A percentile compares a stretch with the other conserved stretches of the same genome.
Evolutionary conservation across 64 coral and sea anemone genomes (phyloP).

Genomic region (Orbicella faveolata): DNA sequence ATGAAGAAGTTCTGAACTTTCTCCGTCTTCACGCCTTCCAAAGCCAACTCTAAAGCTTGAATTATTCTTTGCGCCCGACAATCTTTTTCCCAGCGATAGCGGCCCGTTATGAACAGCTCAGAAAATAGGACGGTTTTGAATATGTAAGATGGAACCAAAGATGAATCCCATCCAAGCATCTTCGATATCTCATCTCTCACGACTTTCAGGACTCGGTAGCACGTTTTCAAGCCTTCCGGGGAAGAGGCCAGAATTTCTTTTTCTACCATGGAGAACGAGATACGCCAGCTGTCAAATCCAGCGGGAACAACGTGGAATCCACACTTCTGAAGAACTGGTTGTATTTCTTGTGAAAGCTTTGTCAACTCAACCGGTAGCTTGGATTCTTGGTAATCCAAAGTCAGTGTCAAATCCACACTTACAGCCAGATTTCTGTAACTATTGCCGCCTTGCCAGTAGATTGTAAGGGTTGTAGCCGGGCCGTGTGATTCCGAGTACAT

Average conservation of each 20-base stretch:
- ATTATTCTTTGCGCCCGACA: background rate
- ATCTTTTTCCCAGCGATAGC: conserved; percentile 1
- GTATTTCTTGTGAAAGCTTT: background rate
- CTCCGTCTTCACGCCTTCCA: background rate
- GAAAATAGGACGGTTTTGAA: conserved; percentile 22
- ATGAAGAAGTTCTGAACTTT: background rate
- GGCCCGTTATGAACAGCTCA: background rate
- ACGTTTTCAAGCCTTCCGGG: conserved; percentile 11
- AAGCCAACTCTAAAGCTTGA: background rate
- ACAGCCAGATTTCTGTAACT: background rate
- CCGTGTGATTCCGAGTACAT: conserved; percentile 21
- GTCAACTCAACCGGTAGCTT: background rate
- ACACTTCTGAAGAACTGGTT: background rate
- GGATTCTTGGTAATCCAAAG: background rate
- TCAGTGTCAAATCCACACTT: conserved; percentile 4
- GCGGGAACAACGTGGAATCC: conserved; percentile 35
- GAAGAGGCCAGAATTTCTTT: conserved; percentile 39
- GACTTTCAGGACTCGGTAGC: conserved; percentile 36
- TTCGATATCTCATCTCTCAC: background rate
- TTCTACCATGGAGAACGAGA: conserved; percentile 36
- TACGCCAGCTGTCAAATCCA: conserved; percentile 30
- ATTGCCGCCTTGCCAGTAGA: background rate
- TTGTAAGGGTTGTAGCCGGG: background rate
- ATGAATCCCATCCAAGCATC: background rate
- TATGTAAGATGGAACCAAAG: conserved; percentile 31